Evolutionary conservation across 2,113 vertebrate species (phyloP), one percentile per base, ranked within the genome.

Genomic region (Oryzias curvinotus): DNA sequence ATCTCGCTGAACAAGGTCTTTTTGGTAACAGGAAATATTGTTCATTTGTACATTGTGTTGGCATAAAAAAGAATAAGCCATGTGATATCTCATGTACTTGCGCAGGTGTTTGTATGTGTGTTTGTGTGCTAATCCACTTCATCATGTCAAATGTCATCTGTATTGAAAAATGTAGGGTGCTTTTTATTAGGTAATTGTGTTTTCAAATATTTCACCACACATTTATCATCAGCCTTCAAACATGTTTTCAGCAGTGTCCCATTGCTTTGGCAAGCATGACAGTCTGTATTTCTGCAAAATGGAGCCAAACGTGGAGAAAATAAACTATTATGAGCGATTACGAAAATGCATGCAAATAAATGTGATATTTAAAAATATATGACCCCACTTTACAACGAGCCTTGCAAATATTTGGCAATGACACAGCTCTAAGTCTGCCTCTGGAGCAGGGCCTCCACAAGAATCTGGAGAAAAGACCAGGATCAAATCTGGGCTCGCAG

Each of bases 331-430:
- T 42, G 46, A 50, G 54, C 18, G 51, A 52, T 70, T 30, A 30
- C 52, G 62, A 59, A 75, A 45, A 58, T 62, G 57, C 73, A 62
- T 77, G 65, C 64, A 75, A 77, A 74, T 75, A 83, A 19, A 66
- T 75, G 75, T 71, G 45, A 30, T 30, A 68, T 70, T 79, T 52
- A 73, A 23, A 81, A 79, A 81, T 68, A 62, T 47, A 71, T 69
- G 36, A 78, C 75, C 67, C 28, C 25, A 68, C 57, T 69, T 46
- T 65, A 21, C 51, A 78, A 28, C 21, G 21, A 23, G 21, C 21
- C 21, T 23, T 80, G 54, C 17, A 76, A 53, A 78, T 5, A n/a
- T 73, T 36, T 36, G 71, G 52, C 43, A 65, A 67, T 58, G 42
- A 60, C 30, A 5, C 42, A 56, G 49, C 66, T 48, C 36, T 52